Base-by-base conservation (phyloP, 2,113 vertebrate species). In the Corythornis vintsioides region DNA sequence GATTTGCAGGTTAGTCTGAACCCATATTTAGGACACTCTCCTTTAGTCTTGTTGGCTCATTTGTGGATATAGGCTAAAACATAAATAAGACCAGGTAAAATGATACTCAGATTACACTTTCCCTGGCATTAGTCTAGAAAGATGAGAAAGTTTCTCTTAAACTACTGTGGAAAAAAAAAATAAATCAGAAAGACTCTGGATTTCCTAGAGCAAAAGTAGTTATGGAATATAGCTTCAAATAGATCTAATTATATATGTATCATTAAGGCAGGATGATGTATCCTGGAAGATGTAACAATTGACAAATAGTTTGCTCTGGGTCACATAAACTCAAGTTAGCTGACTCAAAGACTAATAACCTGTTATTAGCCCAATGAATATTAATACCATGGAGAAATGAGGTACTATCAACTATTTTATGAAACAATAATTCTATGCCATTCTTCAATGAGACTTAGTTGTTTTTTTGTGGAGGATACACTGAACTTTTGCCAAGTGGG, bases 41-140 rank as follows among this genome's bases (percentile, higher is more conserved):
- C 8, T 84, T 65, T 65, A 85, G 18, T 20, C n/a, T 89, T 52
- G 33, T 40, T 50, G 43, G 21, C 47, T 85, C 18, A 60, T 77
- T 70, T 90, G 40, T 70, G 42, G 11, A 64, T 83, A 22, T 53
- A 75, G 87, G 31, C 75, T 91, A 94, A 82, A 92, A 83, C 72
- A 65, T 87, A 83, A 90, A 67, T 88, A 89, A 94, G 48, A 71
- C 83, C 2, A 40, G 50, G 90, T 91, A 83, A 92, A 83, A 60
- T 0, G 82, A 94, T 85, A 71, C 81, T 95, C 76, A 78, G 40
- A 69, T 95, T 83, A 74, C 80, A 43, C 20, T 71, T 87, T 86
- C 77, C 17, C 57, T 77, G 53, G 13, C 35, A 13, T 64, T 64
- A 74, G 69, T 67, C 48, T 83, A 75, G 92, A 83, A 95, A 83